These are phyloP conservation scores for Cervus canadensis DNA, from an alignment of 2,113 vertebrate species.

Conservation along the genomic window DNA sequence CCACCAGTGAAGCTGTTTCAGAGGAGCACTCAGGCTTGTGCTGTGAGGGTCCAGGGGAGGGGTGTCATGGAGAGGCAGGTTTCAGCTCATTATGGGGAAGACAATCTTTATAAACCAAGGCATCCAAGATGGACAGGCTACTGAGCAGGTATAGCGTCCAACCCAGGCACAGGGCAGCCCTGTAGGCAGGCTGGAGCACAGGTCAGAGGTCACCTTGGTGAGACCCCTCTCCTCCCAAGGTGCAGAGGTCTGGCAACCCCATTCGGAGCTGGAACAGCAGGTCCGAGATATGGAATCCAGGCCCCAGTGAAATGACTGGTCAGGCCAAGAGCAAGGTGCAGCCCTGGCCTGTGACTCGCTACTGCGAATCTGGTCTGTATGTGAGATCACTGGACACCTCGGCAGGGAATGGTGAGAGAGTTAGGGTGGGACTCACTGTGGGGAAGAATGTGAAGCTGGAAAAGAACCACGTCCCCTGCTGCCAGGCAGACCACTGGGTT, in stretches of 20 bases:
- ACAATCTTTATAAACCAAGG: neutral
- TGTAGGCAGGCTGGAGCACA: no score
- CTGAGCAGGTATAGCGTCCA: neutral
- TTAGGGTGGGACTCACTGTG: slow-evolving; percentile 75
- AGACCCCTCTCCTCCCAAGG: neutral
- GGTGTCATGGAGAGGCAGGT: neutral
- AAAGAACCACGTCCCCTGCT: slow-evolving; percentile 87
- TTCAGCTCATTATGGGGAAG: neutral
- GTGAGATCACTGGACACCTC: neutral
- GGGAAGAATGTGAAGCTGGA: slow-evolving; percentile 86
- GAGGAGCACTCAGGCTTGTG: neutral
- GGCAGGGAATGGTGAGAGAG: neutral
- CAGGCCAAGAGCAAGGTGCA: neutral
- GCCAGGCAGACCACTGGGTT: slow-evolving; percentile 90
- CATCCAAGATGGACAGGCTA: neutral
- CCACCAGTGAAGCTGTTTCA: neutral
- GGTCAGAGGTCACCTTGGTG: neutral
- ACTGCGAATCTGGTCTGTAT: neutral
- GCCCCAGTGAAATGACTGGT: neutral
- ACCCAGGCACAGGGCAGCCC: neutral
- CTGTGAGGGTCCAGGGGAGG: neutral
- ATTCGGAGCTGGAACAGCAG: neutral
- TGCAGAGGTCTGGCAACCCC: neutral
- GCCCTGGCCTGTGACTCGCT: neutral
- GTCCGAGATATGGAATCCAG: neutral